Base-by-base conservation (phyloP, 2,797 vertebrate genomes). In the Chelon labrosus region DNA sequence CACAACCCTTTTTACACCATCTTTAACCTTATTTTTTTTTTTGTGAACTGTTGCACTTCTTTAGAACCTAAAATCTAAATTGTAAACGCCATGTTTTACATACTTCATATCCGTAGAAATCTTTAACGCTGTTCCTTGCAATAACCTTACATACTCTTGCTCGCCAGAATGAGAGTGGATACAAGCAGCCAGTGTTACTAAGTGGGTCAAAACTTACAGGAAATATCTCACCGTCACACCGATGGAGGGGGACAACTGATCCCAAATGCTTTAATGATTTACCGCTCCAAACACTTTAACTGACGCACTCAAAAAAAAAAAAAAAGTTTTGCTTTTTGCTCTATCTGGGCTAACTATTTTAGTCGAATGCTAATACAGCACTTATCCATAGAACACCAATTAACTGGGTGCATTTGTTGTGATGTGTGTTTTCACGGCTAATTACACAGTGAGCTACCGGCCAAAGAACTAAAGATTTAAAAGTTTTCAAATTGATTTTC, bases 191-290 rank as follows among this genome's bases (percentile, higher is more conserved):
- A 19, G 35, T 59, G 41, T 55, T 37, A 20, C 50, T 65, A 76
- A 70, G 49, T 47, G 65, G 61, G 50, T 70, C 55, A 76, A 19
- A 76, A 53, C 49, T 59, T 70, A 54, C 49, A 49, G 37, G 37
- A 77, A 55, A 77, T 54, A 42, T 54, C 22, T 51, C 16, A 47
- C 31, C 31, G 17, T n/a, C 25, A 46, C 42, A 51, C 11, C 14
- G 37, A 56, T 8, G 7, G 27, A 51, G 22, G 11, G 10, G 9
- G 31, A 2, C 5, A 17, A 46, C 37, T 55, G 31, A 75, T 58
- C 16, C 22, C 13, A 54, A 59, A 53, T 27, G 35, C 27, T 65
- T 31, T 59, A 59, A 65, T 22, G 39, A 71, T 44, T 42, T 22
- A 14, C 27, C 16, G 8, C 9, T 57, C 25, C 44, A 10, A 63